Percentiles rank a stretch among this genome's conserved stretches.
These are phyloP conservation scores for Hystrix cristata DNA, from an alignment of 2,113 vertebrate genomes.

Conservation along the genomic window DNA sequence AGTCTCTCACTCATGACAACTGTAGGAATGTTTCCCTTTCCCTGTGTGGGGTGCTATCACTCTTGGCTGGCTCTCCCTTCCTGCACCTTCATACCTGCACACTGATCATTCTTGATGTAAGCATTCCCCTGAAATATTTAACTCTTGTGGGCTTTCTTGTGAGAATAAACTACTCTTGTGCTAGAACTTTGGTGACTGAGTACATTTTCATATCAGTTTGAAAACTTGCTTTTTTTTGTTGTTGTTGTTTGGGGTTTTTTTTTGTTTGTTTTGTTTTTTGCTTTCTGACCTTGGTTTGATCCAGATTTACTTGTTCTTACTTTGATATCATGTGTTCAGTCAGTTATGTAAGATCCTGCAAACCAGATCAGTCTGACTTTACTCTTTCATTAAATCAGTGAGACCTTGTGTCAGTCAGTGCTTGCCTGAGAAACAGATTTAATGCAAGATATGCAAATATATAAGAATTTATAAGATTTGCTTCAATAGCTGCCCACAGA, in stretches of 20 bases:
- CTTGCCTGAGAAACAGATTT: neutral
- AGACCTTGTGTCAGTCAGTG: neutral
- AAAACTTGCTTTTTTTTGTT: neutral
- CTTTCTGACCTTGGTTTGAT: neutral
- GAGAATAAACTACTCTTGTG: neutral
- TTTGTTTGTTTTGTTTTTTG: neutral
- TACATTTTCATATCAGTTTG: neutral
- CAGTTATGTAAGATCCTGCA: neutral
- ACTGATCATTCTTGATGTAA: neutral
- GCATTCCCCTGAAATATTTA: neutral
- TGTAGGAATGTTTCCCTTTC: neutral
- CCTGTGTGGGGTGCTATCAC: neutral
- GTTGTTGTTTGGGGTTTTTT: too few relatives aligned
- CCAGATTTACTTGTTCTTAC: neutral
- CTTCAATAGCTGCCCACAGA: neutral
- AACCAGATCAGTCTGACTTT: neutral
- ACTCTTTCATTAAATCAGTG: neutral
- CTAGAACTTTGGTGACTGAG: conserved; percentile 28
- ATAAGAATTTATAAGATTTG: neutral
- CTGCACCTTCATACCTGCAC: neutral
- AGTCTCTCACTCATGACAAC: neutral
- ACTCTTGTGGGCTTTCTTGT: neutral
- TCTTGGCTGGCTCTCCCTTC: neutral
- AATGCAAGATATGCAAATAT: neutral
- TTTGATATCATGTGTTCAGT: neutral